A percentile compares a stretch with the other conserved stretches of the same genome.
These are phyloP conservation scores for Sterrhoptilus dennistouni DNA, from an alignment of 2,113 vertebrate genomes.

Conservation along the genomic window DNA sequence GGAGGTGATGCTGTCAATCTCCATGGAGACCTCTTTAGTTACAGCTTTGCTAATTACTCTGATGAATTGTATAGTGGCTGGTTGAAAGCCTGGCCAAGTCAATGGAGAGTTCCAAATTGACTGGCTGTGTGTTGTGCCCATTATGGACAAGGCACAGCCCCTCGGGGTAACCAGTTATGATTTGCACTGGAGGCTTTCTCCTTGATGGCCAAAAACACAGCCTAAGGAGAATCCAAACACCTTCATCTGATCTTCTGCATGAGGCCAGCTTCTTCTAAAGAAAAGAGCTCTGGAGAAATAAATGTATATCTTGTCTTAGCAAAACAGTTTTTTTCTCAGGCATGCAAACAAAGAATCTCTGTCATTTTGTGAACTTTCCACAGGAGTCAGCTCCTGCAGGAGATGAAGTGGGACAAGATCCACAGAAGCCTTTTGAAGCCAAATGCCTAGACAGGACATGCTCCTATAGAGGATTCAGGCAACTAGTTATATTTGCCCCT, in stretches of 20 bases:
- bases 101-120: background rate
- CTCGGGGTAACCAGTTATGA: background rate
- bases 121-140: background rate
- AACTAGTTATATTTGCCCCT: background rate
- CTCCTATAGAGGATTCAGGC: accelerated
- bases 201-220: background rate
- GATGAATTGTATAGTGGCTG: background rate
- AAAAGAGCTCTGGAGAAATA: background rate
- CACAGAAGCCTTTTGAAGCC: background rate
- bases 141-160: background rate
- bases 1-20: slow-evolving; percentile 59
- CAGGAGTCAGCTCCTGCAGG: background rate
- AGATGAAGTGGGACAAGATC: background rate
- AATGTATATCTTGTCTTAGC: background rate
- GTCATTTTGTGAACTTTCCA: background rate
- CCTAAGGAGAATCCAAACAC: background rate
- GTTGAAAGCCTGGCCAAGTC: slow-evolving; percentile 13
- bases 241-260: background rate
- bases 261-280: background rate
- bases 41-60: slow-evolving; percentile 43
- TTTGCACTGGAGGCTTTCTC: background rate
- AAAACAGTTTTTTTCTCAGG: background rate
- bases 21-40: slow-evolving; percentile 58
- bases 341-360: background rate
- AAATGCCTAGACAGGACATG: background rate